These are phyloP conservation scores for Selene dorsalis DNA, from an alignment of 2,797 vertebrate genomes.

Conservation along the genomic window DNA sequence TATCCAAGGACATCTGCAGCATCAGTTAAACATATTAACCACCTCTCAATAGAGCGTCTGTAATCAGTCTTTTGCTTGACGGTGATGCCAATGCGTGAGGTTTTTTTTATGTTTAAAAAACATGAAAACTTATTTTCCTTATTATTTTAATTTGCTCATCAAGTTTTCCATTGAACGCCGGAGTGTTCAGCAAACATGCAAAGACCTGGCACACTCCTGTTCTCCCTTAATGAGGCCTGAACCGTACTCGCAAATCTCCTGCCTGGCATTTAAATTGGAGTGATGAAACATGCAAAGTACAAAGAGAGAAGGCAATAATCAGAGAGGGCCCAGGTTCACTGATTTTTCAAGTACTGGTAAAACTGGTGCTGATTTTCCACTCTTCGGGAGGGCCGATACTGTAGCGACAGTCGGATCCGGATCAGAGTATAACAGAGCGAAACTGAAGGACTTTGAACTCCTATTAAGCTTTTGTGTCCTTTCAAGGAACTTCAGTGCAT, in stretches of 20 bases:
- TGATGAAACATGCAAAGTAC: constrained; percentile 46
- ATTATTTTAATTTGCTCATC: constrained; percentile 34
- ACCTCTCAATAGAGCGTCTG: background rate
- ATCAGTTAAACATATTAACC: background rate
- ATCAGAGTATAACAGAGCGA: constrained; percentile 10
- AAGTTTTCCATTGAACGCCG: constrained; percentile 54
- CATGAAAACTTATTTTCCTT: constrained; percentile 28
- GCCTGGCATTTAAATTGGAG: constrained; percentile 42
- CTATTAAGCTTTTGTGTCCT: background rate
- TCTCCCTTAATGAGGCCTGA: constrained; percentile 39
- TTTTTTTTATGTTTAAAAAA: constrained; percentile 38
- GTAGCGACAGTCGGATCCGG: background rate
- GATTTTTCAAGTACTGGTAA: constrained; percentile 36
- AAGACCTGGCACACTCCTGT: constrained; percentile 47
- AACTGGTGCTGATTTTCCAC: constrained; percentile 50
- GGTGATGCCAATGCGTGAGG: constrained; percentile 6
- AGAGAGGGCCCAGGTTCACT: constrained; percentile 31
- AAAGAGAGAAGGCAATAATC: constrained; percentile 28
- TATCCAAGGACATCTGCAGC: background rate
- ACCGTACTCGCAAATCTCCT: constrained; percentile 39
- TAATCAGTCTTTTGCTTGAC: constrained; percentile 15
- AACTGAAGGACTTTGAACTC: constrained; percentile 14
- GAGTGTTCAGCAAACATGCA: constrained; percentile 54
- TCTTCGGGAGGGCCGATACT: constrained; percentile 21
- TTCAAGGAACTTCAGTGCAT: background rate